Conservation (phyloP, 2,797 vertebrate species). For the Aulostomus chinensis region DNA sequence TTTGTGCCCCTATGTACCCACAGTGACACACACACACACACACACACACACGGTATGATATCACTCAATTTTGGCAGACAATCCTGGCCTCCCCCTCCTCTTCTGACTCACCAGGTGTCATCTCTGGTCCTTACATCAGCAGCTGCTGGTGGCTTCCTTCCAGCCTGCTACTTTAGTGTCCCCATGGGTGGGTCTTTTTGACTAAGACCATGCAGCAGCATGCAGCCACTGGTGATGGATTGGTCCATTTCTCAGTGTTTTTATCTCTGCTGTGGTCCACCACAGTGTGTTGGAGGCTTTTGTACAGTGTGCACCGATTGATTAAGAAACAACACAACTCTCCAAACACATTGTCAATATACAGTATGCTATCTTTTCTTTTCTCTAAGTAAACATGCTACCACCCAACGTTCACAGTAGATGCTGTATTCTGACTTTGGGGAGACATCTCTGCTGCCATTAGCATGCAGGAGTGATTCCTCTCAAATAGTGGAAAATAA, state of each 20-base stretch:
- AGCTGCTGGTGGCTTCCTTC: slow-evolving; percentile 40
- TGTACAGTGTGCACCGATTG: no score
- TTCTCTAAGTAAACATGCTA: no score
- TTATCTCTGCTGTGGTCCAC: slow-evolving; percentile 59
- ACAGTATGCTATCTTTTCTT: no score
- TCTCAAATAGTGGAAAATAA: no score
- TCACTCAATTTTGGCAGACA: slow-evolving; percentile 9
- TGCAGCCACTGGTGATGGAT: slow-evolving; percentile 71
- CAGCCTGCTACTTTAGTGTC: slow-evolving; percentile 40
- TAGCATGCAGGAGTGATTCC: no score
- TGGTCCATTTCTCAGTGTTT: slow-evolving; percentile 72
- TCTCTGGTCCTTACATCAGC: slow-evolving; percentile 55
- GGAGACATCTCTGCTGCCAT: no score
- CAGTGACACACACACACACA: no score
- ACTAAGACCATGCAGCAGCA: slow-evolving; percentile 62
- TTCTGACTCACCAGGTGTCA: slow-evolving; percentile 37
- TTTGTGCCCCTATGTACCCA: no score
- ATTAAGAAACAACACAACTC: no score
- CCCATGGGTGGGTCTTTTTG: slow-evolving; percentile 61
- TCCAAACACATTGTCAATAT: no score
- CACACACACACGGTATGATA: background rate
- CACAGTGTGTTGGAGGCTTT: slow-evolving; percentile 37
- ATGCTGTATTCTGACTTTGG: no score
- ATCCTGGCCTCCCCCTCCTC: slow-evolving; percentile 1
- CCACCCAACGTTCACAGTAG: no score